These are phyloP conservation scores for Sceliomorpha sp. DNA, from an alignment of 2,888 invertebrate genomes.

Conservation along the genomic window DNA sequence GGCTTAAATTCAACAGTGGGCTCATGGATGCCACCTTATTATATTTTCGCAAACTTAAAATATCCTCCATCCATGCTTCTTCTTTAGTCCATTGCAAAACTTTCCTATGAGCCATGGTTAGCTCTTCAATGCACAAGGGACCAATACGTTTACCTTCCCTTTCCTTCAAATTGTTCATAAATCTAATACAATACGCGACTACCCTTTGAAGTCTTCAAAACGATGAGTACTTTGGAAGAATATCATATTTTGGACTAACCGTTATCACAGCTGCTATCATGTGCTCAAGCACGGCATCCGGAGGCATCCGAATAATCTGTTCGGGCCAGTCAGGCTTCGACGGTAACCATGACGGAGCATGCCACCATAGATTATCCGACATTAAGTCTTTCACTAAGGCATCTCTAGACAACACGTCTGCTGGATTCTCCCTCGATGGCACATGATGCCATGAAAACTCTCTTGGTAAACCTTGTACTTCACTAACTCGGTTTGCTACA, in stretches of 20 bases:
- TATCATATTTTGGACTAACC: background rate
- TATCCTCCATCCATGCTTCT: too few relatives aligned
- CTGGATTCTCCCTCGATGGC: too few relatives aligned
- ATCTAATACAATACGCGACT: background rate
- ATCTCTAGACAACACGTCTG: background rate
- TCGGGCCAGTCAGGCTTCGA: background rate
- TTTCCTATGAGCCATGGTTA: background rate
- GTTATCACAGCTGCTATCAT: background rate
- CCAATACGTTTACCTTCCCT: background rate
- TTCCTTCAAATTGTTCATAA: background rate
- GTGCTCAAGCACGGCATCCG: background rate
- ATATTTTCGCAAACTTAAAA: too few relatives aligned
- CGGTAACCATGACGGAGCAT: background rate
- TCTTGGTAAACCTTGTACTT: conserved; percentile 6
- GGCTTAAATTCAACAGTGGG: too few relatives aligned
- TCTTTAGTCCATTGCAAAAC: conserved; percentile 10
- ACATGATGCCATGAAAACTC: conserved; percentile 3
- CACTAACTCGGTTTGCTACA: conserved; percentile 6
- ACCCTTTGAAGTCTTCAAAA: conserved; percentile 1
- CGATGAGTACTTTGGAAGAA: conserved; percentile 8
- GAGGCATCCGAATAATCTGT: background rate
- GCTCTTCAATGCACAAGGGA: background rate
- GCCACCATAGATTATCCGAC: conserved; percentile 4
- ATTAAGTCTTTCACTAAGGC: background rate
- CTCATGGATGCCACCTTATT: too few relatives aligned